phyloP scores from a whole-genome alignment of 2,113 vertebrate genomes.

The Pholis gunnellus region DNA sequence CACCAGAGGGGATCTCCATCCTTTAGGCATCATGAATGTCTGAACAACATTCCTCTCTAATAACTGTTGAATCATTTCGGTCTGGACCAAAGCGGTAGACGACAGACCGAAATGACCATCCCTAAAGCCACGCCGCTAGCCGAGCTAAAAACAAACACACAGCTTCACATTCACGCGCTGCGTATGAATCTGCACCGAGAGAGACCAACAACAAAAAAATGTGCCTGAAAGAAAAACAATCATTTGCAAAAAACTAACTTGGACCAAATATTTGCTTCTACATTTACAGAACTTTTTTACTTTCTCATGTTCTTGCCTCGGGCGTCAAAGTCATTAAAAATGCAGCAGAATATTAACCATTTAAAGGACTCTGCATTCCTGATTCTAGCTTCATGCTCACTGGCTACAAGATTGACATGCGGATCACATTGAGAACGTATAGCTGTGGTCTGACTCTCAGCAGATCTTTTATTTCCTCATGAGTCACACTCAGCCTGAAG shows the following conservation, averaged over 20 bases:
- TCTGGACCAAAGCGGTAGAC: not conserved
- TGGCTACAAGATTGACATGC: conserved; percentile 32
- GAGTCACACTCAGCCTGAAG: conserved; percentile 49
- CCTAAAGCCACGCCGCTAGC: not conserved
- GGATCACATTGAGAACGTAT: conserved; percentile 25
- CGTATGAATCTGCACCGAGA: not conserved
- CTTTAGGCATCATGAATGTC: not conserved
- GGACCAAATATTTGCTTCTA: not conserved
- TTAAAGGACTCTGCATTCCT: conserved; percentile 3
- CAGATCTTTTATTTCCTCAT: conserved; percentile 54
- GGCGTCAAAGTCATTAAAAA: conserved; percentile 18
- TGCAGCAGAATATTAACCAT: conserved; percentile 23
- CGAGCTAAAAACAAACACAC: not conserved
- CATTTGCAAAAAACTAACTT: conserved; percentile 3
- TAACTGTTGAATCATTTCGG: not conserved
- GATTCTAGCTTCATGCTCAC: conserved; percentile 13
- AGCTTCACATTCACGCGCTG: not conserved
- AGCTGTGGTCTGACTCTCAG: conserved; percentile 20
- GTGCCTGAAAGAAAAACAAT: not conserved
- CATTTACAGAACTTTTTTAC: conserved; percentile 20
- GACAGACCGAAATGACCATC: not conserved
- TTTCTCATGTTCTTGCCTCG: not conserved
- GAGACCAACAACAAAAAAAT: not conserved
- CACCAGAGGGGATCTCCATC: not conserved
- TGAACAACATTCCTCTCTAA: not conserved